phyloP scores from a whole-genome alignment of 2,888 invertebrate species.

The Sussaba pulchella region DNA sequence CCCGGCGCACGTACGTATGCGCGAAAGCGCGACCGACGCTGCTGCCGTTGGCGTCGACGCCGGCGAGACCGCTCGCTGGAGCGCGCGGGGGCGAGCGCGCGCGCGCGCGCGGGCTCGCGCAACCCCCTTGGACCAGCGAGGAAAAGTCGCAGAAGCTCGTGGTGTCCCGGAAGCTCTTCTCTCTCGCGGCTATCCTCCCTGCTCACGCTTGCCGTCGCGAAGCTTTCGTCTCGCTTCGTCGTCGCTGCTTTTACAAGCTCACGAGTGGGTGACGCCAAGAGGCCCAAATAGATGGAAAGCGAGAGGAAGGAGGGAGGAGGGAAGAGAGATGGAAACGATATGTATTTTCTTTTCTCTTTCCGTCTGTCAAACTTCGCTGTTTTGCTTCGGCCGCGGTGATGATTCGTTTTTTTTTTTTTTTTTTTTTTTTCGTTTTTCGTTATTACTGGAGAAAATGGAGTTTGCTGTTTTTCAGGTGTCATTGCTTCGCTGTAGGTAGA shows the following conservation, averaged over 20 bases:
- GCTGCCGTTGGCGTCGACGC: constrained; percentile 54
- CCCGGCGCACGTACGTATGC: constrained; percentile 74
- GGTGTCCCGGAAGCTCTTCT: constrained; percentile 70
- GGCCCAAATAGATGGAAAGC: neutral
- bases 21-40: constrained; percentile 70
- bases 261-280: neutral
- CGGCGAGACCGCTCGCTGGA: constrained; percentile 70
- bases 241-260: too few species aligned
- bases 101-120: too few species aligned
- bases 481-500: too few species aligned
- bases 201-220: constrained; percentile 30
- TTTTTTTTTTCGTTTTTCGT: neutral
- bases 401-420: neutral
- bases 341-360: constrained; percentile 1
- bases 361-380: neutral
- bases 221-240: too few species aligned
- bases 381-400: neutral
- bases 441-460: too few species aligned
- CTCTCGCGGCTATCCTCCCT: constrained; percentile 67
- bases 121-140: constrained; percentile 72
- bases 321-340: neutral
- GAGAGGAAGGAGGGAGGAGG: neutral
- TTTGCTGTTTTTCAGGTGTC: too few species aligned
- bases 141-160: constrained; percentile 77
- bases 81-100: constrained; percentile 52